Percentiles rank a stretch among this genome's conserved stretches.
Evolutionary conservation across 2,797 vertebrate genomes (phyloP).

Genomic region (Nannoperca obscura): DNA sequence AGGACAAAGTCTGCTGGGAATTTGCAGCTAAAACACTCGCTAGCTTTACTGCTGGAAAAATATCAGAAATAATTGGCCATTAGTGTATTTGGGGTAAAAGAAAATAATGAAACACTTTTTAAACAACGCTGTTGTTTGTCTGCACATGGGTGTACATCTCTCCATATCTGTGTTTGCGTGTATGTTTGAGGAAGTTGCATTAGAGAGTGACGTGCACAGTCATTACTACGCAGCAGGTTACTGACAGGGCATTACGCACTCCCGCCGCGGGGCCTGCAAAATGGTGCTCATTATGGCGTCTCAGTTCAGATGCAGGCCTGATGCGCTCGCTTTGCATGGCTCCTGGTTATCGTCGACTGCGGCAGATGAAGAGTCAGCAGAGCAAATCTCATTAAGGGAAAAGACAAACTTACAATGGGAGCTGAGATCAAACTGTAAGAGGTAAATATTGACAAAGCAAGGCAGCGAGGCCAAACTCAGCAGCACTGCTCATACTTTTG

Average conservation of each 20-base stretch:
- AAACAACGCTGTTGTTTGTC: constrained; percentile 48
- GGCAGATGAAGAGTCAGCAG: constrained; percentile 34
- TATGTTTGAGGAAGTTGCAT: constrained; percentile 40
- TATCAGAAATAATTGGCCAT: constrained; percentile 77
- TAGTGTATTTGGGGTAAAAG: constrained; percentile 60
- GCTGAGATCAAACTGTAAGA: constrained; percentile 44
- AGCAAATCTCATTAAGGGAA: constrained; percentile 69
- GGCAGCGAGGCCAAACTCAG: neutral
- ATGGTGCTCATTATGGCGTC: constrained; percentile 70
- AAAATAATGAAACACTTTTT: constrained; percentile 53
- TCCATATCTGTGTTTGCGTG: constrained; percentile 34
- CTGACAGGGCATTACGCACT: constrained; percentile 57
- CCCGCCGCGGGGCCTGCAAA: constrained; percentile 46
- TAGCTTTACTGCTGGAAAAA: constrained; percentile 19
- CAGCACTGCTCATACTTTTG: neutral
- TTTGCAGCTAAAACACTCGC: constrained; percentile 22
- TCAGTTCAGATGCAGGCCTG: constrained; percentile 45
- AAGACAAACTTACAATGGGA: constrained; percentile 23
- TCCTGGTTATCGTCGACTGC: constrained; percentile 16
- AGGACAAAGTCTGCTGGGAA: constrained; percentile 44
- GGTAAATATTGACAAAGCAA: constrained; percentile 60
- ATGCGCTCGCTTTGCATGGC: constrained; percentile 31
- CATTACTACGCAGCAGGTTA: constrained; percentile 77
- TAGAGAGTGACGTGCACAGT: constrained; percentile 46
- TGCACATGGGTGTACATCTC: constrained; percentile 19